Conservation (phyloP, 2,797 vertebrate genomes). For the Rhyacichthys aspro region DNA sequence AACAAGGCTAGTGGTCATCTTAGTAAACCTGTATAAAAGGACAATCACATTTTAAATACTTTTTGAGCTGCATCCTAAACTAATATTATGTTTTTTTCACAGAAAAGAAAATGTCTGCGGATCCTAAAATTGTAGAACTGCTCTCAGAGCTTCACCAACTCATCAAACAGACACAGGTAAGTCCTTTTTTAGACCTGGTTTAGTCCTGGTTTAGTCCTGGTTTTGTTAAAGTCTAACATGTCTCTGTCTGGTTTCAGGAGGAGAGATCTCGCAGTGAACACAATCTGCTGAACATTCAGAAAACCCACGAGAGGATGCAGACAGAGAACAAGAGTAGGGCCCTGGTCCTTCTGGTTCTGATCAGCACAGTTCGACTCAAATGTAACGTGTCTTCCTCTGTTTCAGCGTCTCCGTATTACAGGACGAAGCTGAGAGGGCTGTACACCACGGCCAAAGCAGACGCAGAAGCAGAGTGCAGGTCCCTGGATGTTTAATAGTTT, state of each 20-base stretch:
- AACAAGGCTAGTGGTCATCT: too few relatives aligned
- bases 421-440: constrained; percentile 90
- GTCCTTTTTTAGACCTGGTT: not conserved
- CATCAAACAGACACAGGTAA: constrained; percentile 92
- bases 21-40: too few relatives aligned
- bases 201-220: too few relatives aligned
- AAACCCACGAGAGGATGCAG: constrained; percentile 94
- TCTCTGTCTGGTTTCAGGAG: constrained; percentile 80
- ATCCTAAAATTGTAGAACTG: constrained; percentile 89
- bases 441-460: constrained; percentile 93
- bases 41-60: too few relatives aligned
- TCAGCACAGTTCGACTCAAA: not conserved
- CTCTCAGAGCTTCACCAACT: constrained; percentile 90
- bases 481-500: too few relatives aligned
- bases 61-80: not conserved
- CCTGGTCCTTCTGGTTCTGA: not conserved
- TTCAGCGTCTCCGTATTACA: constrained; percentile 90
- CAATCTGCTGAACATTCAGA: constrained; percentile 94
- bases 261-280: constrained; percentile 91
- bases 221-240: too few relatives aligned
- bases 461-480: constrained; percentile 91
- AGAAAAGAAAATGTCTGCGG: constrained; percentile 86
- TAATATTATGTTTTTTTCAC: not conserved
- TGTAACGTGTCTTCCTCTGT: not conserved
- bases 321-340: constrained; percentile 91